Evolutionary conservation across 2,113 vertebrate genomes (phyloP).

Genomic region (Proterorhinus semilunaris): DNA sequence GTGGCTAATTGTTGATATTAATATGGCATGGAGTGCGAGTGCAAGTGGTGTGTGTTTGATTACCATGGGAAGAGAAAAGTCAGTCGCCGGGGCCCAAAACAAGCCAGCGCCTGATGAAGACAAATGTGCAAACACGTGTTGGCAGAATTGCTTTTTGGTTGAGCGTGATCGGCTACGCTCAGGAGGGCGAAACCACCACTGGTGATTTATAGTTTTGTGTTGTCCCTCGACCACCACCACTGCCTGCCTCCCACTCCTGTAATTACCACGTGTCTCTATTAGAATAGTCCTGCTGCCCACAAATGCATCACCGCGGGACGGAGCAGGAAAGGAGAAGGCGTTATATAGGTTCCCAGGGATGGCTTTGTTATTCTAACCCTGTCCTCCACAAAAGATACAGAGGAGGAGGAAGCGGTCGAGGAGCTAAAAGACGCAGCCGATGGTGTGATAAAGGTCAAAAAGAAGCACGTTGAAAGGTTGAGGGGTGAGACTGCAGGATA

Average conservation of each 20-base stretch:
- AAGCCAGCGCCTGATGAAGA: slow-evolving; percentile 81
- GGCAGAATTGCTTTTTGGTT: slow-evolving; percentile 83
- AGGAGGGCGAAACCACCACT: slow-evolving; percentile 74
- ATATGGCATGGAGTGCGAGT: slow-evolving; percentile 32
- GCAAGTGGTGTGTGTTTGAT: slow-evolving; percentile 59
- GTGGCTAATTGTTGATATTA: slow-evolving; percentile 32
- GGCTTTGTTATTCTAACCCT: slow-evolving; percentile 68
- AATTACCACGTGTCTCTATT: slow-evolving; percentile 80
- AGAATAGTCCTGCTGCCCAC: slow-evolving; percentile 73
- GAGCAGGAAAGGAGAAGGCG: slow-evolving; percentile 30
- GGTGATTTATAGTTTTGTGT: slow-evolving; percentile 81
- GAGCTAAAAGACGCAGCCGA: slow-evolving; percentile 55
- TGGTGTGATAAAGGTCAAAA: slow-evolving; percentile 69
- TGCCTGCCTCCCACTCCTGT: slow-evolving; percentile 76
- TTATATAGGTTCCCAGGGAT: slow-evolving; percentile 35
- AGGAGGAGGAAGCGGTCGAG: slow-evolving; percentile 24
- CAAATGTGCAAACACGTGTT: slow-evolving; percentile 81
- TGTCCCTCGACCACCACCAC: slow-evolving; percentile 75
- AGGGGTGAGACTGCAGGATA: slow-evolving; percentile 36
- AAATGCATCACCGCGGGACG: slow-evolving; percentile 61
- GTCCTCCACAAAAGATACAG: slow-evolving; percentile 56
- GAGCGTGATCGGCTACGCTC: slow-evolving; percentile 76
- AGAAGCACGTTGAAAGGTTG: slow-evolving; percentile 55
- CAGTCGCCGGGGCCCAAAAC: slow-evolving; percentile 68
- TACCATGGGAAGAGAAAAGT: slow-evolving; percentile 68